Evolutionary conservation across 2,113 vertebrate species (phyloP).

Genomic region (Apodemus sylvaticus): DNA sequence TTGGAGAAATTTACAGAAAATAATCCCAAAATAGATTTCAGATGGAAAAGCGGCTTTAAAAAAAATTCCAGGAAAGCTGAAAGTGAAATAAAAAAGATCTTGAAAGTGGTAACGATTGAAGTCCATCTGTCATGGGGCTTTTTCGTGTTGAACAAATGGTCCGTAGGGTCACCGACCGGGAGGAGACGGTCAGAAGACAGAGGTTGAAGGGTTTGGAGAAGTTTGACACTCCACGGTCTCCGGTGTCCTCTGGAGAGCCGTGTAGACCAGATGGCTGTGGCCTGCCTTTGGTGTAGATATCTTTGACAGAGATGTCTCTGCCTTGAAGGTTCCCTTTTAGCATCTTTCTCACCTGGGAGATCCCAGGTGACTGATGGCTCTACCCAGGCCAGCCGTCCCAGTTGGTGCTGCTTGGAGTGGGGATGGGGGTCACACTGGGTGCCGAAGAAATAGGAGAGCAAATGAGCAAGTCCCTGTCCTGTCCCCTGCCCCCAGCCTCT

Average conservation of each 20-base stretch:
- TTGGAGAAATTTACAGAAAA: background rate
- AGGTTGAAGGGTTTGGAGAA: background rate
- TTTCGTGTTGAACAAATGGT: background rate
- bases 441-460: background rate
- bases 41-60: background rate
- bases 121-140: background rate
- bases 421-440: background rate
- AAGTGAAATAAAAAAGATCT: background rate
- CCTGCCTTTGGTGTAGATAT: background rate
- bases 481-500: background rate
- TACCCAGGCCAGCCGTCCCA: background rate
- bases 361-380: background rate
- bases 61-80: background rate
- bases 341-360: background rate
- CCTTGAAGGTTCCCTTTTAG: background rate
- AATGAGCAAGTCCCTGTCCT: background rate
- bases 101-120: background rate
- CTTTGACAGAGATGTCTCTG: background rate
- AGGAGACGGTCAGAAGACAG: background rate
- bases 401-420: background rate
- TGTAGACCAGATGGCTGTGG: background rate
- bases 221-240: background rate
- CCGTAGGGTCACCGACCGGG: background rate
- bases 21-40: slow-evolving; percentile 23
- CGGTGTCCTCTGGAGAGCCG: background rate